These are phyloP conservation scores for Pogonognathellus flavescens DNA, from an alignment of 1,140 invertebrate genomes.

Conservation along the genomic window DNA sequence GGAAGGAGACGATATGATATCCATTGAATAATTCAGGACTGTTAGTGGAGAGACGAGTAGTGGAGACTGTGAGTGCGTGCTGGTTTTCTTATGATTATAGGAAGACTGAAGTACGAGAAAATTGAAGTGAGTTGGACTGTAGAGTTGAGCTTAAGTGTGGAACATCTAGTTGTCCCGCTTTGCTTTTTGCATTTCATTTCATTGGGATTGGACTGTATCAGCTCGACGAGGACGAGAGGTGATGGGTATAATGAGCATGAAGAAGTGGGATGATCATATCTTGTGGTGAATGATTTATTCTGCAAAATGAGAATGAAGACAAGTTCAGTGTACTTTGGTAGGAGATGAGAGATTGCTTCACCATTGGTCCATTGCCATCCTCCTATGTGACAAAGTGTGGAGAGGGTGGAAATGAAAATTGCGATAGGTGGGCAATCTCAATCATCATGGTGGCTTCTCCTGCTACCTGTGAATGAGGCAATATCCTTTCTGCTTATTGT, in stretches of 20 bases:
- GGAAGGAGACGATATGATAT: too few species aligned
- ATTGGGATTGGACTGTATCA: slow-evolving; percentile 20
- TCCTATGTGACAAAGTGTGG: slow-evolving; percentile 58
- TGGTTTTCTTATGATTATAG: too few species aligned
- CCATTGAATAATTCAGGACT: too few species aligned
- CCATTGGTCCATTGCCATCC: slow-evolving; percentile 56
- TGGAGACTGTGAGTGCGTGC: too few species aligned
- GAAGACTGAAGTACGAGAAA: too few species aligned
- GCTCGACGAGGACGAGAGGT: slow-evolving; percentile 9
- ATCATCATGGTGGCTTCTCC: slow-evolving; percentile 56
- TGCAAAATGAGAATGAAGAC: slow-evolving; percentile 61
- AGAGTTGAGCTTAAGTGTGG: background rate
- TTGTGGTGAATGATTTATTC: slow-evolving; percentile 65
- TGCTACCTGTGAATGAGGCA: slow-evolving; percentile 60
- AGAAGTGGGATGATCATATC: slow-evolving; percentile 61
- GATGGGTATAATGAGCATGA: slow-evolving; percentile 56
- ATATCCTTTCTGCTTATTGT: slow-evolving; percentile 60
- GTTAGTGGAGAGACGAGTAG: too few species aligned
- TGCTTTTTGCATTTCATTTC: slow-evolving; percentile 11
- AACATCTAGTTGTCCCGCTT: slow-evolving; percentile 4
- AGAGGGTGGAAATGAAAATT: slow-evolving; percentile 59
- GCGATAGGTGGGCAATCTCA: slow-evolving; percentile 61
- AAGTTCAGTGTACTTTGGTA: slow-evolving; percentile 64
- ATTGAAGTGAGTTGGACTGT: too few species aligned
- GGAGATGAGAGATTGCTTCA: slow-evolving; percentile 55